Conservation (phyloP, 2,888 invertebrate species). For the Rhaphigaster nebulosa region DNA sequence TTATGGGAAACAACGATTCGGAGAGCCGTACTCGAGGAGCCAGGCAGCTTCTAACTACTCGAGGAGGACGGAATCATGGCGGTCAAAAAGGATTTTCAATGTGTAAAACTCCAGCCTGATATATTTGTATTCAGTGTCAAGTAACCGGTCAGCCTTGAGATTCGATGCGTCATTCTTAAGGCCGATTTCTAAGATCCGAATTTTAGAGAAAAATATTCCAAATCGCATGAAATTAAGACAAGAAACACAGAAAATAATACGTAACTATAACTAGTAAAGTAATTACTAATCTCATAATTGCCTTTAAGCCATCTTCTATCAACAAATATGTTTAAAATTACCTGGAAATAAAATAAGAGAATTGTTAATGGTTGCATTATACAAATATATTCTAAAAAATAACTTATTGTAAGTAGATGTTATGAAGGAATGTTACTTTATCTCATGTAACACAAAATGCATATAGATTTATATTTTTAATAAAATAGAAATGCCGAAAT, state of each 20-base stretch:
- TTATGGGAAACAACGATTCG: too few relatives aligned
- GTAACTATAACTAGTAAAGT: neutral
- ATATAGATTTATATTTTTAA: too few relatives aligned
- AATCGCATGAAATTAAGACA: neutral
- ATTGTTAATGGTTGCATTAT: neutral
- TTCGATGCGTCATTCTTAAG: neutral
- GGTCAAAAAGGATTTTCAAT: neutral
- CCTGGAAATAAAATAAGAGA: neutral
- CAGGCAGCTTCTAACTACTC: too few relatives aligned
- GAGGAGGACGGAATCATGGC: too few relatives aligned
- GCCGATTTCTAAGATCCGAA: neutral
- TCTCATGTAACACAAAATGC: too few relatives aligned
- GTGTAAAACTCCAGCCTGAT: neutral
- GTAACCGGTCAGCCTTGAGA: neutral
- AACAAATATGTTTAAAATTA: neutral
- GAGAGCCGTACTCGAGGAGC: too few relatives aligned
- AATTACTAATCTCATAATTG: neutral
- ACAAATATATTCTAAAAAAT: neutral
- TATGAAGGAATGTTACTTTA: too few relatives aligned
- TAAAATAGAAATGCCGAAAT: too few relatives aligned
- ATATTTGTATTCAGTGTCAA: neutral
- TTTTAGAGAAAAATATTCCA: neutral
- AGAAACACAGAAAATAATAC: neutral
- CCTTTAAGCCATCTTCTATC: too few relatives aligned
- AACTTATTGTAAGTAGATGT: too few relatives aligned